Conservation (phyloP, 2,797 vertebrate species). For the Pachyuromys duprasi region DNA sequence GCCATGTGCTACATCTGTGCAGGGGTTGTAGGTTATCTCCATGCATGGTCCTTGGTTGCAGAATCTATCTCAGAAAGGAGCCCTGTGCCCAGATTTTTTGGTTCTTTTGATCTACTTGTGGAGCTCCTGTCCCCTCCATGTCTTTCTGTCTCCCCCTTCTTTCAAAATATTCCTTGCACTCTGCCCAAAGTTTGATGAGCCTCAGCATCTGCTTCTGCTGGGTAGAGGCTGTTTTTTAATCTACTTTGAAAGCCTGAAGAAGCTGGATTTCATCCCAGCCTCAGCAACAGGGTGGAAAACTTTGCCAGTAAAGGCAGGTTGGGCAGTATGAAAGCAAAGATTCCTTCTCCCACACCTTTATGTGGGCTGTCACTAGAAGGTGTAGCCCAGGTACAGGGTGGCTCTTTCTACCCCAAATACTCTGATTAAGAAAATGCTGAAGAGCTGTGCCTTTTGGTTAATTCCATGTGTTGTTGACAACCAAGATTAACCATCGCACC, state of each 20-base stretch:
- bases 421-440: background rate
- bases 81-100: too few species aligned
- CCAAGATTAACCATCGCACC: background rate
- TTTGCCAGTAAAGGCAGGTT: background rate
- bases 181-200: too few species aligned
- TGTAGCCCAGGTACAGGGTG: background rate
- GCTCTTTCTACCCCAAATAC: background rate
- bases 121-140: too few species aligned
- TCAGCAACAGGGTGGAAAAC: background rate
- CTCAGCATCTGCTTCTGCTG: too few species aligned
- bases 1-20: too few species aligned
- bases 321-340: background rate
- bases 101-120: too few species aligned
- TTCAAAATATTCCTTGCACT: too few species aligned
- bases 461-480: background rate
- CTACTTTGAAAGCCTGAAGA: background rate
- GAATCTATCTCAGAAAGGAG: too few species aligned
- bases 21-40: too few species aligned
- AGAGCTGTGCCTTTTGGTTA: background rate
- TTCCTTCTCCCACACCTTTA: background rate
- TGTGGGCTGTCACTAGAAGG: background rate
- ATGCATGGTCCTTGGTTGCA: too few species aligned
- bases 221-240: too few species aligned
- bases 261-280: background rate
- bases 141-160: too few species aligned